These are phyloP conservation scores for Callopanchax toddi DNA, from an alignment of 2,113 vertebrate species.

Conservation along the genomic window DNA sequence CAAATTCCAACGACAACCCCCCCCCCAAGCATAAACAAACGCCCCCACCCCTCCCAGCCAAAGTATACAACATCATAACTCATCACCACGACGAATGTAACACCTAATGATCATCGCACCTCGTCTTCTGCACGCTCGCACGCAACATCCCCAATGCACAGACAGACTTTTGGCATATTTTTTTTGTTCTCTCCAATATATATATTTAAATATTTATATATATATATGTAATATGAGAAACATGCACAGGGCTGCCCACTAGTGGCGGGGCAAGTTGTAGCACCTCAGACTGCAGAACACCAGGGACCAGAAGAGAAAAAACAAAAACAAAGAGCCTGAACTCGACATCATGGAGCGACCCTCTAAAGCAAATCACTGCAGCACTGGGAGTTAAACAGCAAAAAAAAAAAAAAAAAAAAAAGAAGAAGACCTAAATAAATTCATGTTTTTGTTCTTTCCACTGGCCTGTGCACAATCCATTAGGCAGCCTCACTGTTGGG, in stretches of 20 bases:
- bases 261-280: constrained; percentile 47
- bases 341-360: background rate
- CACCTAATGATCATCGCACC: constrained; percentile 58
- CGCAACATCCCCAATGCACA: constrained; percentile 38
- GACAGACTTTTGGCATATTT: constrained; percentile 68
- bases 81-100: constrained; percentile 71
- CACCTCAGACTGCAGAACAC: constrained; percentile 61
- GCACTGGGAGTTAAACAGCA: constrained; percentile 16
- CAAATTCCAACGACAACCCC: constrained; percentile 13
- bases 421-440: constrained; percentile 8
- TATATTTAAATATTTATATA: constrained; percentile 12
- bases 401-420: constrained; percentile 23
- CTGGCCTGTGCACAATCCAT: constrained; percentile 17
- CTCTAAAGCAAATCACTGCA: constrained; percentile 6
- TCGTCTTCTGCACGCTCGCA: constrained; percentile 24
- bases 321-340: background rate
- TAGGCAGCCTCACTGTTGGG: constrained; percentile 27
- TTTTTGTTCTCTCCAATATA: constrained; percentile 31
- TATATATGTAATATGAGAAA: constrained; percentile 36
- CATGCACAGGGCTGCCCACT: constrained; percentile 64
- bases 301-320: background rate
- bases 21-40: constrained; percentile 10
- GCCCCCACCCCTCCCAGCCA: constrained; percentile 30
- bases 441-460: constrained; percentile 25
- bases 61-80: constrained; percentile 67